phyloP scores from a whole-genome alignment of 2,797 vertebrate genomes.

The Paedocypris micromegethes region DNA sequence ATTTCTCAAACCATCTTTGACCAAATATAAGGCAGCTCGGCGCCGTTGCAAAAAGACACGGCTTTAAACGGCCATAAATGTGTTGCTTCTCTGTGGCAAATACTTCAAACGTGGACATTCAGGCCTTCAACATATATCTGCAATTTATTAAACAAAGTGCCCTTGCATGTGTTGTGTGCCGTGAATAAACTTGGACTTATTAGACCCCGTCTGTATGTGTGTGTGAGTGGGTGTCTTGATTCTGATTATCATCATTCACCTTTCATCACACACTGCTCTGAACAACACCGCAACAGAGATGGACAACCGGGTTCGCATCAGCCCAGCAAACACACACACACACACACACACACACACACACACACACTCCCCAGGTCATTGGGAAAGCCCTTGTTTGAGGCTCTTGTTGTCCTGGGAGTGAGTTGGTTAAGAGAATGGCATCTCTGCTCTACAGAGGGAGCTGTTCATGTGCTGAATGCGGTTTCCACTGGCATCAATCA shows the following conservation, averaged over 20 bases:
- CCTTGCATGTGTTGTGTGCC: constrained; percentile 48
- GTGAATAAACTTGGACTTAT: constrained; percentile 48
- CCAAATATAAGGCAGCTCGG: not conserved
- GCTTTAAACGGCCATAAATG: constrained; percentile 32
- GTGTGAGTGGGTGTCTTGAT: constrained; percentile 37
- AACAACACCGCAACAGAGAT: constrained; percentile 40
- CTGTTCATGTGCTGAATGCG: constrained; percentile 72
- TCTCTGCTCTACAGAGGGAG: constrained; percentile 66
- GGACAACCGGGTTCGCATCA: constrained; percentile 40
- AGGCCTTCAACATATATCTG: constrained; percentile 46
- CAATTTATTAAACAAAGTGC: constrained; percentile 48
- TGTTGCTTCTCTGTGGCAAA: constrained; percentile 21
- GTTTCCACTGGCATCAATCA: constrained; percentile 89
- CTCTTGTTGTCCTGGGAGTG: constrained; percentile 54
- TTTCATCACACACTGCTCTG: constrained; percentile 44
- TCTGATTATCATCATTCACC: constrained; percentile 45
- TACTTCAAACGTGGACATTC: constrained; percentile 37
- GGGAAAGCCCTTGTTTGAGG: constrained; percentile 42
- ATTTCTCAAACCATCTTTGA: constrained; percentile 11
- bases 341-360: constrained; percentile 12
- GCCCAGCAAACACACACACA: constrained; percentile 43
- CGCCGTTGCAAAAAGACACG: constrained; percentile 30
- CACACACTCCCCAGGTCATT: constrained; percentile 35
- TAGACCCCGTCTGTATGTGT: constrained; percentile 38
- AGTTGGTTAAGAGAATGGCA: constrained; percentile 61